These are phyloP conservation scores for Spizaetus ornatus DNA, from an alignment of 2,113 vertebrate genomes.

Conservation along the genomic window DNA sequence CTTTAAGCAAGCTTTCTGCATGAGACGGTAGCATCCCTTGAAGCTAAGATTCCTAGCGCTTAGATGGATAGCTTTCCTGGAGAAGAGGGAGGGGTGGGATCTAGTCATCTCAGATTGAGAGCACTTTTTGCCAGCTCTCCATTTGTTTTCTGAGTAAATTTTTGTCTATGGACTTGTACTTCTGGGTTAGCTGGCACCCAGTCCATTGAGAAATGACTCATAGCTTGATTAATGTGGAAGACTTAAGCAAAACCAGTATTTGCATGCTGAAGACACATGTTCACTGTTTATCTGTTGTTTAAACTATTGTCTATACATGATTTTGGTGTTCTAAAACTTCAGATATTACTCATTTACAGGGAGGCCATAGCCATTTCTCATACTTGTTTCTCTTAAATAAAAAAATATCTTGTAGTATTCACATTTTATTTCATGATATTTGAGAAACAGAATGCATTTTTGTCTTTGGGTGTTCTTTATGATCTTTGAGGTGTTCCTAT, in stretches of 20 bases:
- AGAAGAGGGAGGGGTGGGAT: background rate
- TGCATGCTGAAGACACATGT: background rate
- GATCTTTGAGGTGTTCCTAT: background rate
- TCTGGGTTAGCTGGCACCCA: background rate
- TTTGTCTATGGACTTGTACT: background rate
- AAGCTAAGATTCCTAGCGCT: background rate
- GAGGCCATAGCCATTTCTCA: background rate
- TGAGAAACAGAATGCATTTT: background rate
- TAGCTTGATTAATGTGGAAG: background rate
- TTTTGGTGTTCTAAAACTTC: background rate
- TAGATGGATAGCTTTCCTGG: background rate
- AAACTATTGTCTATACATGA: background rate
- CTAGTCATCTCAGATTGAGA: background rate
- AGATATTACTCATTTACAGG: background rate
- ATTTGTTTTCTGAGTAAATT: background rate
- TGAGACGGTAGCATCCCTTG: background rate
- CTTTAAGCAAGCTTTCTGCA: background rate
- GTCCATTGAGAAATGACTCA: background rate
- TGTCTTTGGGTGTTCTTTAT: background rate
- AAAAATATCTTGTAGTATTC: background rate
- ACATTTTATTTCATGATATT: background rate
- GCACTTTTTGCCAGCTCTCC: background rate
- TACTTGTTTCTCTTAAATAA: background rate
- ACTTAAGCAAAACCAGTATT: background rate
- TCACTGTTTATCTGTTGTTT: background rate